Evolutionary conservation across 1,140 invertebrate species (phyloP), one percentile per base, ranked within the genome.

Genomic region (Chymomyza costata): DNA sequence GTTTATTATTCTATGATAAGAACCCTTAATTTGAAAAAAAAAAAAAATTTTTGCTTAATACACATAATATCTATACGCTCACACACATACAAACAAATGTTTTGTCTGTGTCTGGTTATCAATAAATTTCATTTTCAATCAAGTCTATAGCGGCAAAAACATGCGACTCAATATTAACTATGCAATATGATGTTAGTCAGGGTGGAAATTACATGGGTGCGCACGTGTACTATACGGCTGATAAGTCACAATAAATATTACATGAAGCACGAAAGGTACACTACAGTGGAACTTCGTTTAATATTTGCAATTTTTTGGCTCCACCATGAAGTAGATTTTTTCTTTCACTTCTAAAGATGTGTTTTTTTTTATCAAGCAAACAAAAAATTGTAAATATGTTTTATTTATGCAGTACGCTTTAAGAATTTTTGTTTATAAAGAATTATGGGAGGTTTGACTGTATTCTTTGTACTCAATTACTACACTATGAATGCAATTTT

Each of bases 101-200:
- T 73, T 52, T 70, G 50, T 57, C 62, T 63, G 59, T 53, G n/a
- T n/a, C n/a, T n/a, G 57, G 50, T 58, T 66, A 76, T 78, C 71
- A 71, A 66, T 34, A 34, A 49, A 71, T 71, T 71, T 78, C 21
- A 25, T 25, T 25, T 25, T 25, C 21, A 5, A 25, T 59, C 51
- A 50, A 38, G 25, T 30, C 18, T 56, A 25, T 25, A 8, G 21
- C 21, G 21, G 21, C 21, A 25, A 25, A 5, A 63, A 48, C 46
- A 50, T 15, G 2, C 62, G 31, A 73, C 38, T 35, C 13, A 16
- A 37, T 13, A 6, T 10, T 19, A 49, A 25, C 30, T 30, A 50
- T 66, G 66, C 60, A 70, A 53, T 60, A 49, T 62, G 59, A 49
- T 32, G 31, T 44, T 32, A 32, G 56, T 65, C 31, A 31, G 55